These are phyloP conservation scores for Carterocephalus palaemon DNA, from an alignment of 2,888 invertebrate species.

Conservation along the genomic window DNA sequence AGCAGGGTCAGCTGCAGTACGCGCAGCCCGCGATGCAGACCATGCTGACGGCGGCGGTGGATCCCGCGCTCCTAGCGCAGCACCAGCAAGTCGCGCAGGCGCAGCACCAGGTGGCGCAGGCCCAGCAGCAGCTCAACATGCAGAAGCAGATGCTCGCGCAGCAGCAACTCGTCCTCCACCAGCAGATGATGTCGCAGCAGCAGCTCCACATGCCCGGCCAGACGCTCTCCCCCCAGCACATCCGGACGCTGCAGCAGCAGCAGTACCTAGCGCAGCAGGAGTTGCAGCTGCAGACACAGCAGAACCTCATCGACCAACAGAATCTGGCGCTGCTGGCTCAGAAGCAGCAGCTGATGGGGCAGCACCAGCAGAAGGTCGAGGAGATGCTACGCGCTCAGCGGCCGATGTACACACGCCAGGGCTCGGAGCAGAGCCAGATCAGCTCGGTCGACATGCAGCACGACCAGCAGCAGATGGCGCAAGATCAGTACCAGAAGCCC, in stretches of 20 bases:
- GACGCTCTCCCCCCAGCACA: constrained; percentile 67
- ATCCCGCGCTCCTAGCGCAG: constrained; percentile 59
- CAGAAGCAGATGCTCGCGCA: constrained; percentile 72
- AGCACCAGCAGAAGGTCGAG: constrained; percentile 73
- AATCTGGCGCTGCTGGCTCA: constrained; percentile 72
- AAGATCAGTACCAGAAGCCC: constrained; percentile 56
- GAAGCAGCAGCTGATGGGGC: constrained; percentile 73
- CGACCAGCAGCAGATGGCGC: constrained; percentile 46
- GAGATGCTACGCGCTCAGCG: constrained; percentile 61
- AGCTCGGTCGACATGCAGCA: constrained; percentile 60
- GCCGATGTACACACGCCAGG: constrained; percentile 65
- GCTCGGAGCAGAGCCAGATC: constrained; percentile 70
- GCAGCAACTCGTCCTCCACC: constrained; percentile 70
- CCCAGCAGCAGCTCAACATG: constrained; percentile 69
- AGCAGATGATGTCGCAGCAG: constrained; percentile 68
- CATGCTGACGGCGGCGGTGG: constrained; percentile 49
- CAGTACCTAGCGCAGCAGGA: constrained; percentile 76
- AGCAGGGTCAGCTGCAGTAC: constrained; percentile 52
- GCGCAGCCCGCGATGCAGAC: constrained; percentile 45
- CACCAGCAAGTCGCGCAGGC: constrained; percentile 71
- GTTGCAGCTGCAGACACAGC: constrained; percentile 72
- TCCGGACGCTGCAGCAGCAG: constrained; percentile 68
- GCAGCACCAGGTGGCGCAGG: constrained; percentile 66
- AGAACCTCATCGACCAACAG: constrained; percentile 78
- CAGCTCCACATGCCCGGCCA: constrained; percentile 68